Base-by-base conservation (phyloP, 2,113 vertebrate species). In the Mobula birostris region DNA sequence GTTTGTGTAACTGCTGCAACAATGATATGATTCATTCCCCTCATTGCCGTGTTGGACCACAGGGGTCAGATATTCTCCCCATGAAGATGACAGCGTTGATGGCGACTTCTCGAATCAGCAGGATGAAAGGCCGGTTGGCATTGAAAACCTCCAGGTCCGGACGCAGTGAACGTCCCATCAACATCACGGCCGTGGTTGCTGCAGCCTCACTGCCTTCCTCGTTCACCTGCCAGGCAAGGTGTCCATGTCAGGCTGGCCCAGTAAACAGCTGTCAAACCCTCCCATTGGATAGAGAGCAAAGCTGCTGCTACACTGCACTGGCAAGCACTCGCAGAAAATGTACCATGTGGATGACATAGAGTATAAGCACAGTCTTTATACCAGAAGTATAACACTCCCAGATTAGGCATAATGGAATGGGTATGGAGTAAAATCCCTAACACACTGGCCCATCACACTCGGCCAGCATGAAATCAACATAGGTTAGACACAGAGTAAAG, bases 171-270 rank as follows among this genome's bases (percentile, higher is more conserved):
- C 99, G 98, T 8, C 98, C 98, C 0, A 96, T 80, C 0, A 97
- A 94, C 0, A 96, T 63, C 0, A 98, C 95, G 0, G 95, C 94
- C 0, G 98, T 98, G 1, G 97, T 95, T 0, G 98, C 98, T 0
- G 98, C 96, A 0, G 98, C 99, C 95, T 99, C 98, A 0, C 98
- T 99, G 95, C 99, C 99, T 95, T 99, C 98, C 95, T 99, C 99
- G 0, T 99, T 99, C 79, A 99, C 99, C 99, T 99, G 95, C 32
- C 94, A 88, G 19, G 12, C 32, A 74, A 80, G 79, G 8, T 0
- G 1, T 5, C 70, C 36, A 76, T 5, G 40, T 93, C 91, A 93
- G 5, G 0, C 80, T 40, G 7, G 5, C 15, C 36, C 40, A 40
- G 3, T 19, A 56, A 9, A 82, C 32, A 36, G 11, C 6, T 11